A percentile compares a stretch with the other conserved stretches of the same genome.
Conservation (phyloP, 1,140 invertebrate genomes). For the Vollenhovia emeryi region DNA sequence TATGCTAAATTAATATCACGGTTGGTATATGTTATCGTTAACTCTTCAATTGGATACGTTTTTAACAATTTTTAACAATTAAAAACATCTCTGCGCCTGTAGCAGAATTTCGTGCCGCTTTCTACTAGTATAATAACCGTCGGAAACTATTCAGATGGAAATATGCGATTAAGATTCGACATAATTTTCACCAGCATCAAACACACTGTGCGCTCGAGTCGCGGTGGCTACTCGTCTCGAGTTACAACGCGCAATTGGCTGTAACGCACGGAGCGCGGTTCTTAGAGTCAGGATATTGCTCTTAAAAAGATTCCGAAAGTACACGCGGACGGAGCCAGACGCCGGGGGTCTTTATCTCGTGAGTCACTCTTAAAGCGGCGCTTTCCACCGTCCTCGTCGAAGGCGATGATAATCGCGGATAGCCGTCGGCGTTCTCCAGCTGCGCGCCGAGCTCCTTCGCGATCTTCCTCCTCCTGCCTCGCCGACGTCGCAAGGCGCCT, state of each 20-base stretch:
- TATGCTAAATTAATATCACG: background rate
- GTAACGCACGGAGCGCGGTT: background rate
- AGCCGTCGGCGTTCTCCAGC: slow-evolving; percentile 59
- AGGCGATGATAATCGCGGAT: slow-evolving; percentile 57
- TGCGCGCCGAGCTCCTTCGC: slow-evolving; percentile 30
- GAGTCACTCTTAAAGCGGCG: slow-evolving; percentile 61
- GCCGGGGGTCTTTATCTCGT: slow-evolving; percentile 48
- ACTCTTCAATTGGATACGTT: background rate
- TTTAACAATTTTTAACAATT: no score
- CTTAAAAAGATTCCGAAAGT: background rate
- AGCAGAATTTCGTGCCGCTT: background rate
- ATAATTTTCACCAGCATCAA: background rate
- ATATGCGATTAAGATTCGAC: background rate
- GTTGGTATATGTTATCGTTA: background rate
- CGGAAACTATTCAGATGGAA: background rate
- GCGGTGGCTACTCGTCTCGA: background rate
- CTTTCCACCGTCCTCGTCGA: slow-evolving; percentile 37
- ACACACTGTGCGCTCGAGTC: background rate
- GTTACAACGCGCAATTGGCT: slow-evolving; percentile 18
- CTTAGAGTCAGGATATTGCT: background rate
- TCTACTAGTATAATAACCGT: background rate
- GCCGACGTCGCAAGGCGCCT: slow-evolving; percentile 55
- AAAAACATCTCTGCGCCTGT: background rate
- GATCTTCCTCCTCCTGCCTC: slow-evolving; percentile 59
- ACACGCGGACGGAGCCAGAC: background rate